Percentiles rank a stretch among this genome's conserved stretches.
phyloP scores from a whole-genome alignment of 1,140 invertebrate species.

The Drosophila willistoni region DNA sequence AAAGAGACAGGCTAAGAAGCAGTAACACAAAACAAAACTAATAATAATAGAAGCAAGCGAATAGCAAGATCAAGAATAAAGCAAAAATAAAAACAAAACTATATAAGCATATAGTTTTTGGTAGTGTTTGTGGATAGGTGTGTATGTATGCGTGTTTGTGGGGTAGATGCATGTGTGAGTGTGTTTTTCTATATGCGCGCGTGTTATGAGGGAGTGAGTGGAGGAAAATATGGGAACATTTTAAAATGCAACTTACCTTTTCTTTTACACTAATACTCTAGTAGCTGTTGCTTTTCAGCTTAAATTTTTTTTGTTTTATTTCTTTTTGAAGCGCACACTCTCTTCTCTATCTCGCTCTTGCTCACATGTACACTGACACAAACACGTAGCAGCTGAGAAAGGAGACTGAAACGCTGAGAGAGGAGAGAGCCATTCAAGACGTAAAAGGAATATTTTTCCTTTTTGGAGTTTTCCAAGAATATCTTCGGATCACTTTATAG shows the following conservation, averaged over 20 bases:
- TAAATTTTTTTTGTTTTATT: conserved; percentile 17
- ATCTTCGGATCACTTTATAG: not conserved
- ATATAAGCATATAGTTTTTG: conserved; percentile 24
- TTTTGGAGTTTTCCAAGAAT: conserved; percentile 1
- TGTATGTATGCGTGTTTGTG: not conserved
- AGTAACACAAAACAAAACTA: conserved; percentile 50
- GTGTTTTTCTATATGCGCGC: conserved; percentile 30
- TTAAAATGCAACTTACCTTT: conserved; percentile 56
- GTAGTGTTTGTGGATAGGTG: conserved; percentile 14
- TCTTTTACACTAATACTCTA: conserved; percentile 13
- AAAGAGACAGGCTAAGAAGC: conserved; percentile 20
- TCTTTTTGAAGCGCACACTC: conserved; percentile 9
- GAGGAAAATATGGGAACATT: conserved; percentile 13
- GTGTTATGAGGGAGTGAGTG: conserved; percentile 39
- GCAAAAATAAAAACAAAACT: conserved; percentile 66
- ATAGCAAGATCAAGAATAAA: conserved; percentile 22
- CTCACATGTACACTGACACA: conserved; percentile 17
- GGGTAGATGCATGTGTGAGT: not conserved
- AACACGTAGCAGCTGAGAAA: conserved; percentile 30
- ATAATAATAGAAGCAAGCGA: conserved; percentile 35
- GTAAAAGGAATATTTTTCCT: conserved; percentile 22
- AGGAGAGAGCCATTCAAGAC: not conserved
- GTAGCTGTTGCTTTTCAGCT: conserved; percentile 10
- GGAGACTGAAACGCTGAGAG: conserved; percentile 23
- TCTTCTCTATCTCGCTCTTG: conserved; percentile 14